These are phyloP conservation scores for Oncorhynchus gorbuscha DNA, from an alignment of 2,113 vertebrate genomes.

Conservation along the genomic window DNA sequence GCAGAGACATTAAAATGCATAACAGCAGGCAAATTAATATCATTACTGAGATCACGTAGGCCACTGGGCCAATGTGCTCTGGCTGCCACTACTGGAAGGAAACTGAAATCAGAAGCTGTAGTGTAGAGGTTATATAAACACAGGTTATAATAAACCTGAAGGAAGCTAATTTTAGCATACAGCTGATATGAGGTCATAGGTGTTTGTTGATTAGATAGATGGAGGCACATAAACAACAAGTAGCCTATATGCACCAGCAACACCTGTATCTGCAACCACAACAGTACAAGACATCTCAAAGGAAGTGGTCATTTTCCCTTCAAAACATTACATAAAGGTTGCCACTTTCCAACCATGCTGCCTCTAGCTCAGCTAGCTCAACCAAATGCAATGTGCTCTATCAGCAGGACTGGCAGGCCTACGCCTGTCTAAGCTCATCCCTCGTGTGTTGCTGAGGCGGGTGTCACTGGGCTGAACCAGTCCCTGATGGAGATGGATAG, in stretches of 20 bases:
- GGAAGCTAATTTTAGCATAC: too few relatives aligned
- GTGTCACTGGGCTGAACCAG: background rate
- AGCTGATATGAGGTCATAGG: too few relatives aligned
- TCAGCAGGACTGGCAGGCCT: background rate
- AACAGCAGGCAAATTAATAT: too few relatives aligned
- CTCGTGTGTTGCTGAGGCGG: too few relatives aligned
- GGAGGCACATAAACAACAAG: background rate
- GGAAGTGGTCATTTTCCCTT: too few relatives aligned
- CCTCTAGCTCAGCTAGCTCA: slow-evolving; percentile 6
- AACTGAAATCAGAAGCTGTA: background rate
- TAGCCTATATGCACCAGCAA: background rate
- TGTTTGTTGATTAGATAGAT: too few relatives aligned
- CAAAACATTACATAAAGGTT: too few relatives aligned
- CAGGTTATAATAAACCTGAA: background rate
- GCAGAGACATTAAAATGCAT: background rate
- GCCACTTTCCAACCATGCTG: slow-evolving; percentile 17
- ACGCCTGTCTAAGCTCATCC: too few relatives aligned
- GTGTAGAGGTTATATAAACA: background rate
- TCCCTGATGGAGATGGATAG: background rate
- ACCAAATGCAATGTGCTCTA: slow-evolving; percentile 28
- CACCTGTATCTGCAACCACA: background rate
- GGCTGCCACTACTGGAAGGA: background rate
- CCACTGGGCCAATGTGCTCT: background rate
- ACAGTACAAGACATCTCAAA: too few relatives aligned
- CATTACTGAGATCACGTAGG: background rate